Percentiles rank a stretch among this genome's conserved stretches.
phyloP scores from a whole-genome alignment of 1,140 invertebrate species.

The Diabrotica undecimpunctata region DNA sequence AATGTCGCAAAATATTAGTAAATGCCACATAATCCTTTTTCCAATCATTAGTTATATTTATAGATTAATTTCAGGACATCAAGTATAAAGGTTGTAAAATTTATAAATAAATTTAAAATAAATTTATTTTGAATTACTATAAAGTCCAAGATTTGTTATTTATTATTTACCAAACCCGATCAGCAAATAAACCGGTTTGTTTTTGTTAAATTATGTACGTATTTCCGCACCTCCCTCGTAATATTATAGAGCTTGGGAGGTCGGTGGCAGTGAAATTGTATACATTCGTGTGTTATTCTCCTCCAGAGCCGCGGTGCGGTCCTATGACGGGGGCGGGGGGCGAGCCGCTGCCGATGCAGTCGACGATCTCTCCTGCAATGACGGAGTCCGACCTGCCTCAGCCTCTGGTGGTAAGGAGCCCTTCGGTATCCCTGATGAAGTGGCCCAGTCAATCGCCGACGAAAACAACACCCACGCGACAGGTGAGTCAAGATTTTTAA shows the following conservation, averaged over 20 bases:
- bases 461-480: conserved; percentile 42
- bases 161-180: no score
- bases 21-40: no score
- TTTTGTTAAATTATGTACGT: no score
- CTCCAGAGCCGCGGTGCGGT: conserved; percentile 50
- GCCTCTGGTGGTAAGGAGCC: conserved; percentile 51
- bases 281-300: conserved; percentile 6
- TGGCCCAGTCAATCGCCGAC: conserved; percentile 44
- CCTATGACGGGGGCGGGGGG: conserved; percentile 50
- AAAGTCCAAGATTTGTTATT: no score
- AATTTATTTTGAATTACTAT: no score
- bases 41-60: no score
- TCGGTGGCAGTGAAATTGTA: no score
- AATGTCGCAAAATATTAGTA: no score
- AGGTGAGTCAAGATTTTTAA: conserved; percentile 29
- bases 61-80: no score
- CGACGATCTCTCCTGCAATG: conserved; percentile 45
- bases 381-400: conserved; percentile 53
- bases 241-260: not conserved
- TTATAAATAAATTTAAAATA: no score
- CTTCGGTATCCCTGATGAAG: conserved; percentile 51
- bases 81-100: no score
- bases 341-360: conserved; percentile 37
- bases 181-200: no score
- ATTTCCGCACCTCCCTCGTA: not conserved